Evolutionary conservation across 2,888 invertebrate genomes (phyloP), one percentile per base, ranked within the genome.

Genomic region (Aporophyla nigra): DNA sequence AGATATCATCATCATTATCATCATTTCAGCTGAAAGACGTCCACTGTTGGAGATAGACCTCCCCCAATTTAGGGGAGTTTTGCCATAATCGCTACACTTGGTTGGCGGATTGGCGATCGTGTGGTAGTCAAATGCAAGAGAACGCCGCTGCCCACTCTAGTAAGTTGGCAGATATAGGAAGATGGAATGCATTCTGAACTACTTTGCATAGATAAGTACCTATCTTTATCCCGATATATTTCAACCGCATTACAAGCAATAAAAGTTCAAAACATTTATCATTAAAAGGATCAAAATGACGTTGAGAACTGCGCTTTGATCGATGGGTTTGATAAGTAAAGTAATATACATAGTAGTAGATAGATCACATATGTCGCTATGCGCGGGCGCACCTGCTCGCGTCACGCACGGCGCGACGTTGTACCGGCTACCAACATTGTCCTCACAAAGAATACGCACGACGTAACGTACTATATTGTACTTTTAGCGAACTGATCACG

Each of bases 311-410:
- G 53, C 49, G 49, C 63, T 74, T 43, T 74, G 66, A 76, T 83
- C 63, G 70, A 73, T 74, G 69, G 62, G n/a, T 63, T 61, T 62
- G 73, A 81, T 81, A 87, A 74, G 68, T 27, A 54, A 66, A 65
- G 74, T 71, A 73, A 63, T 61, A 54, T 33, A 33, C 33, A 33
- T 79, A 59, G 78, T 71, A 56, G 56, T 54, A 33, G 67, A 33
- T 56, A 71, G 46, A 79, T 80, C 75, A 78, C 63, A 76, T 67
- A 63, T 65, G 67, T 73, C 63, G 73, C 66, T 71, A 80, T 85
- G 86, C 82, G 78, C 81, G 21, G 62, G 76, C 85, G 81, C 89
- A 88, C 88, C 89, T 87, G 88, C 76, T 73, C 43, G 59, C 80
- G 89, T 86, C 87, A 89, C 88, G 89, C 85, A 82, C 59, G 71